A percentile compares a stretch with the other conserved stretches of the same genome.
phyloP scores from a whole-genome alignment of 2,888 invertebrate species.

The Masnerella sp. region DNA sequence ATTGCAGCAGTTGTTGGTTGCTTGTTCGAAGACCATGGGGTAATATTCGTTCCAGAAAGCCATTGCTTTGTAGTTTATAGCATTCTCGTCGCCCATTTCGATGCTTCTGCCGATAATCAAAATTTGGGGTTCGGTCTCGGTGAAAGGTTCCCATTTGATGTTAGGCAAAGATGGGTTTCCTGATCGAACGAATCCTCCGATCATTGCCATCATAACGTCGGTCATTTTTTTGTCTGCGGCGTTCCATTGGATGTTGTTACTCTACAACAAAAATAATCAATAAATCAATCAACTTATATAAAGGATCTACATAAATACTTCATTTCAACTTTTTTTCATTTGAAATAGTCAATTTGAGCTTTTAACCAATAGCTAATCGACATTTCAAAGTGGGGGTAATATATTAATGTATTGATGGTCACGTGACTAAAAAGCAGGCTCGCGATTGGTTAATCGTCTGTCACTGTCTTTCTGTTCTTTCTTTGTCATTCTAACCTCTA shows the following conservation, averaged over 20 bases:
- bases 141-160: slow-evolving; percentile 87
- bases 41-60: slow-evolving; percentile 92
- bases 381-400: too few relatives aligned
- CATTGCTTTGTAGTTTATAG: slow-evolving; percentile 86
- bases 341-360: too few relatives aligned
- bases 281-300: too few relatives aligned
- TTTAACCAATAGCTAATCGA: too few relatives aligned
- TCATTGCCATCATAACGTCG: slow-evolving; percentile 88
- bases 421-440: too few relatives aligned
- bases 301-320: too few relatives aligned
- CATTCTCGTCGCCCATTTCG: slow-evolving; percentile 84
- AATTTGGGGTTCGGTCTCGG: slow-evolving; percentile 83
- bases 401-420: too few relatives aligned
- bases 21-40: slow-evolving; percentile 85
- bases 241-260: slow-evolving; percentile 82
- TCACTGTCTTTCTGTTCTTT: too few relatives aligned
- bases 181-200: slow-evolving; percentile 87
- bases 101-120: slow-evolving; percentile 86
- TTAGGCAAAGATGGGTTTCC: slow-evolving; percentile 81
- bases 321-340: too few relatives aligned
- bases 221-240: slow-evolving; percentile 87
- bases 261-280: slow-evolving; percentile 18
- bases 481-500: too few relatives aligned
- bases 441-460: too few relatives aligned
- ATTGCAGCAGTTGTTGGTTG: slow-evolving; percentile 86